Evolutionary conservation across 2,113 vertebrate genomes (phyloP).

Genomic region (Phyllostomus hastatus): DNA sequence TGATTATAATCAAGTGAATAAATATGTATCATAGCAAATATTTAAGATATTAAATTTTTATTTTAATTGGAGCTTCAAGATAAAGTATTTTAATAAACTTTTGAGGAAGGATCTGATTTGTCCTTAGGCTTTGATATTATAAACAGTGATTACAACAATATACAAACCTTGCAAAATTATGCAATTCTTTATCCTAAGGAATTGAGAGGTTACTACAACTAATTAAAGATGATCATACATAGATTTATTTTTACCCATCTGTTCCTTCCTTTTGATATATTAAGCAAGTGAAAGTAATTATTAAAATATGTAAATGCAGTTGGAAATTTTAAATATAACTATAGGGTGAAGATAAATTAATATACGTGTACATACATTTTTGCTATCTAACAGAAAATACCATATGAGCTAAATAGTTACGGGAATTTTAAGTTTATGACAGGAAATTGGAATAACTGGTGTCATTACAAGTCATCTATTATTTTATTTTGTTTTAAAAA

Average conservation of each 20-base stretch:
- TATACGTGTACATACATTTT: not conserved
- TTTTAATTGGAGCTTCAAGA: constrained; percentile 41
- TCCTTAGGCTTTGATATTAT: not conserved
- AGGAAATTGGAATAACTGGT: not conserved
- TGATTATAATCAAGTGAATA: constrained; percentile 20
- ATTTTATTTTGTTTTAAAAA: constrained; percentile 4
- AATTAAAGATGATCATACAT: not conserved
- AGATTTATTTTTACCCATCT: not conserved
- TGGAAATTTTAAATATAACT: not conserved
- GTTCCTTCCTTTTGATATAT: not conserved
- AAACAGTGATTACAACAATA: not conserved
- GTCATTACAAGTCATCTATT: not conserved
- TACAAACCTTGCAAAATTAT: not conserved
- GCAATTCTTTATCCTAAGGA: not conserved
- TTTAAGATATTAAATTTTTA: not conserved
- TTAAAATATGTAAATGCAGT: not conserved
- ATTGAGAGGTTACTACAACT: not conserved
- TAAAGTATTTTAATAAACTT: constrained; percentile 45
- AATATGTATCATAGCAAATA: constrained; percentile 20
- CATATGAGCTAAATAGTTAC: not conserved
- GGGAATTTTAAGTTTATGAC: not conserved
- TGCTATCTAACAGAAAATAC: not conserved
- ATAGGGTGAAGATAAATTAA: not conserved
- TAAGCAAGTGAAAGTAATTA: constrained; percentile 18
- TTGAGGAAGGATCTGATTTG: not conserved